These are phyloP conservation scores for Cryptomyrus ogoouensis DNA, from an alignment of 2,113 vertebrate species.

Conservation along the genomic window DNA sequence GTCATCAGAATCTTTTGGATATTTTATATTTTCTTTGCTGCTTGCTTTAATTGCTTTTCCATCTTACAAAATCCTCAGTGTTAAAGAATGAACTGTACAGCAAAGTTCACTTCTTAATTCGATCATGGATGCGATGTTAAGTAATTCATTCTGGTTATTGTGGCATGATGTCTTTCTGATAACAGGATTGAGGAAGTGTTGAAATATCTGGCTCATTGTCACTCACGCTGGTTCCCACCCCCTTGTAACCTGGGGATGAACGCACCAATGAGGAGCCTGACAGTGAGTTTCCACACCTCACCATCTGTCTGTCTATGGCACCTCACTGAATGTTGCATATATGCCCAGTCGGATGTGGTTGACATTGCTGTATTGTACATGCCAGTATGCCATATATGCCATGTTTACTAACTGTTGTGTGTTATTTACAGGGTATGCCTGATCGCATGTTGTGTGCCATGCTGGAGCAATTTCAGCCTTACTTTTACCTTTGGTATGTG, in stretches of 20 bases:
- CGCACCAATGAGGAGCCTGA: conserved; percentile 78
- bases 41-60: conserved; percentile 9
- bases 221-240: conserved; percentile 54
- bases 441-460: conserved; percentile 80
- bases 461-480: conserved; percentile 79
- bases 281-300: conserved; percentile 62
- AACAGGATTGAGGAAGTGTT: conserved; percentile 26
- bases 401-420: conserved; percentile 76
- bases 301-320: conserved; percentile 52
- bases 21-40: not conserved
- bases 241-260: conserved; percentile 68
- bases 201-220: conserved; percentile 31
- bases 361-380: conserved; percentile 63
- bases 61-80: not conserved
- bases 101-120: not conserved
- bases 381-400: conserved; percentile 66
- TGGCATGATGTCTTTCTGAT: conserved; percentile 29
- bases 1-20: conserved; percentile 5
- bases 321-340: conserved; percentile 62
- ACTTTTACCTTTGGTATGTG: conserved; percentile 80
- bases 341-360: conserved; percentile 68
- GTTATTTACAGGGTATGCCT: conserved; percentile 79
- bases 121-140: not conserved
- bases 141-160: not conserved
- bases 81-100: not conserved